A percentile compares a stretch with the other conserved stretches of the same genome.
Evolutionary conservation across 1,140 invertebrate genomes (phyloP).

Genomic region (Heliconius himera): DNA sequence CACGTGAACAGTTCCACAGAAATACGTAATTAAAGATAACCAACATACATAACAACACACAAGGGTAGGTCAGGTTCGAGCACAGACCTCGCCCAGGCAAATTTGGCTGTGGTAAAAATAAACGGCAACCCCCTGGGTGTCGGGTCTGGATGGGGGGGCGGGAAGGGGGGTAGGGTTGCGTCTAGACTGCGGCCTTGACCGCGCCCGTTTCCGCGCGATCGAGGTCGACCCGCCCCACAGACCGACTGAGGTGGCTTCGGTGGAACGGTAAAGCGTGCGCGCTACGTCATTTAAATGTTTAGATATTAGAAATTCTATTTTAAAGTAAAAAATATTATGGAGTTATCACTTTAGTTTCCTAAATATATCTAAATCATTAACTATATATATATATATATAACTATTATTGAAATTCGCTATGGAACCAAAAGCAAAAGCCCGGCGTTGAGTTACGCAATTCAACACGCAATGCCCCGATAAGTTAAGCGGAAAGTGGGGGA

Average conservation of each 20-base stretch:
- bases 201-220: conserved; percentile 71
- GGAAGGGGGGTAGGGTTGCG: conserved; percentile 56
- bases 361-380: no score
- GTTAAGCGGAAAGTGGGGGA: no score
- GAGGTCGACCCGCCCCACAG: conserved; percentile 67
- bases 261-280: conserved; percentile 35
- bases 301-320: not conserved
- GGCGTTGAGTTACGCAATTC: no score
- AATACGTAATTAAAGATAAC: not conserved
- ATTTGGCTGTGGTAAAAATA: conserved; percentile 67
- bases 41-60: conserved; percentile 39
- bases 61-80: conserved; percentile 58
- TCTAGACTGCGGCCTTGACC: conserved; percentile 79
- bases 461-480: no score
- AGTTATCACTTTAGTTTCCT: no score
- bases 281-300: conserved; percentile 9
- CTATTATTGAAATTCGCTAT: no score
- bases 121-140: conserved; percentile 48
- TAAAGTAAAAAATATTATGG: no score
- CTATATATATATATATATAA: no score
- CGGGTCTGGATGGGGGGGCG: conserved; percentile 42
- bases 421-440: no score
- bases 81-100: conserved; percentile 59
- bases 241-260: conserved; percentile 59
- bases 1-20: not conserved